Base-by-base conservation (phyloP, 2,113 vertebrate genomes). In the Microcebus jonahi region DNA sequence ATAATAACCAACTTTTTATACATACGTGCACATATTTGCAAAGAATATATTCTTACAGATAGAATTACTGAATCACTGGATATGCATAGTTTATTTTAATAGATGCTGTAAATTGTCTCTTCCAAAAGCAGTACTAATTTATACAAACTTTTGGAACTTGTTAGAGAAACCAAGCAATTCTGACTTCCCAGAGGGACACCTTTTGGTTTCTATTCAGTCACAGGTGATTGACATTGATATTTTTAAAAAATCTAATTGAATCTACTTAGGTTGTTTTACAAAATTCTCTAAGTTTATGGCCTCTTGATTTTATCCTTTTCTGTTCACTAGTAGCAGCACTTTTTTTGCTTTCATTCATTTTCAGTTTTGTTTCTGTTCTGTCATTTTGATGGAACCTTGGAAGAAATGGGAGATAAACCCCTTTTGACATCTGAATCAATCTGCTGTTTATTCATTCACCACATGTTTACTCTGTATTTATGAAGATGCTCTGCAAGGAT, bases 151-250 rank as follows among this genome's bases (percentile, higher is more conserved):
- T 82, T 87, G 68, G 36, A 84, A 65, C 29, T 95, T 12, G 18
- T 93, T 93, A 65, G 42, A 50, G 34, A 83, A 79, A 86, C 34
- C 50, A 42, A 96, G 73, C 25, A 91, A 90, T 87, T 95, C 57
- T 95, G 20, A 83, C 82, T 71, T 95, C 53, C 82, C 55, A 96
- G 18, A 84, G 45, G 20, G 42, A 87, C 31, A 48, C 13, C 2
- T 83, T 85, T 93, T 34, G 59, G 36, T 91, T 93, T 94, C 3
- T 91, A 45, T 76, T 83, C 92, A 90, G 79, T 71, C 75, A 89
- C 53, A 89, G 15, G 48, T 88, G 45, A 73, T 81, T 83, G 20
- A n/a, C 34, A 77, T 2, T 95, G 87, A 86, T 18, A 48, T 61
- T 81, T 23, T 31, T 21, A 0, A 39, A 63, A 25, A 82, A 63